A percentile compares a stretch with the other conserved stretches of the same genome.
Evolutionary conservation across 1,140 invertebrate species (phyloP).

Genomic region (Meteorus sp.): DNA sequence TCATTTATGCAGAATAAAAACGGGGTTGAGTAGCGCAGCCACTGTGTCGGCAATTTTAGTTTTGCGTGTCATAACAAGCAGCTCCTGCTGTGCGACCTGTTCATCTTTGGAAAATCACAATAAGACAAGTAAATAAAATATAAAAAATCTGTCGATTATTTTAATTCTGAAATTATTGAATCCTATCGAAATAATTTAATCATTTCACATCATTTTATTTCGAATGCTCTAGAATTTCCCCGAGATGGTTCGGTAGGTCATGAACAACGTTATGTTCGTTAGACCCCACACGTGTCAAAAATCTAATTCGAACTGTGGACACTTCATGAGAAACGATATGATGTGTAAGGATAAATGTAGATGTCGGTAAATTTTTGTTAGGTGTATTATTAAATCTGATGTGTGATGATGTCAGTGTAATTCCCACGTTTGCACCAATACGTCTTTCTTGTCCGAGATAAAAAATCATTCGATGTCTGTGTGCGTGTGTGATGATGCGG

Average conservation of each 20-base stretch:
- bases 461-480: no score
- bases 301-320: no score
- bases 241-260: not conserved
- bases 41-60: conserved; percentile 12
- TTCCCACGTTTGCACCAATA: no score
- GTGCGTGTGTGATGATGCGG: no score
- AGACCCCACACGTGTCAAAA: conserved; percentile 51
- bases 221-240: not conserved
- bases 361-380: no score
- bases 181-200: not conserved
- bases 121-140: no score
- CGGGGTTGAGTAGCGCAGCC: conserved; percentile 37
- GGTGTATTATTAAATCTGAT: no score
- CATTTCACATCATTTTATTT: not conserved
- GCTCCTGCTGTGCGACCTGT: not conserved
- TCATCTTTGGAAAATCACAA: not conserved
- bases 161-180: not conserved
- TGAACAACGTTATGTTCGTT: conserved; percentile 44
- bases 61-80: conserved; percentile 15
- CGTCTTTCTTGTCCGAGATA: no score
- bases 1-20: conserved; percentile 52
- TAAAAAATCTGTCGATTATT: no score
- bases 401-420: no score
- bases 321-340: no score
- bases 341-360: no score